These are phyloP conservation scores for Odocoileus hemionus DNA, from an alignment of 2,113 vertebrate species.

Conservation along the genomic window DNA sequence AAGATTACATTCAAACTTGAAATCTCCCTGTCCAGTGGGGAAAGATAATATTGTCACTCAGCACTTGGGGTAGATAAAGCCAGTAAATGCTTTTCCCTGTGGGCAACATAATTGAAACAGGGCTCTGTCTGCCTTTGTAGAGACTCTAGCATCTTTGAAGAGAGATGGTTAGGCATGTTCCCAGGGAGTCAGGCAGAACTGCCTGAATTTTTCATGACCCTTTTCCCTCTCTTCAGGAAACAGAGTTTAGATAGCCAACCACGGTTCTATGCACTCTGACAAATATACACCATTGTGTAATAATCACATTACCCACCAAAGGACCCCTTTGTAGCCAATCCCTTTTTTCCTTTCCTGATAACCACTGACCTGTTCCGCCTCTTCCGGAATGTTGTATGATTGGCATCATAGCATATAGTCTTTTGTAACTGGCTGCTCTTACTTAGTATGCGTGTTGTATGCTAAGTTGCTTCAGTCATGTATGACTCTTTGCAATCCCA, in stretches of 20 bases:
- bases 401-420: too few relatives aligned
- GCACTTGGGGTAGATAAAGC: neutral
- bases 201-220: neutral
- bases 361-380: neutral
- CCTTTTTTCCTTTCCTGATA: neutral
- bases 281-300: neutral
- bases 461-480: neutral
- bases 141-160: neutral
- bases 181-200: neutral
- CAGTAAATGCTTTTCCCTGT: neutral
- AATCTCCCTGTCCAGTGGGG: neutral
- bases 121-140: neutral
- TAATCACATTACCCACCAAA: neutral
- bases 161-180: neutral
- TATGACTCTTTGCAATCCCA: neutral
- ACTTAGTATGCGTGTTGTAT: neutral
- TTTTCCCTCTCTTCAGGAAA: neutral
- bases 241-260: neutral
- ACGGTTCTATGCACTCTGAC: neutral
- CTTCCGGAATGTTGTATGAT: neutral
- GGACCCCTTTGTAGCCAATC: neutral
- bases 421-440: neutral
- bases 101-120: neutral
- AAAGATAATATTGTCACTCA: slow-evolving; percentile 25
- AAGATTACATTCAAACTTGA: slow-evolving; percentile 36